Conservation (phyloP, 2,888 invertebrate species). For the Melanargia galathea region DNA sequence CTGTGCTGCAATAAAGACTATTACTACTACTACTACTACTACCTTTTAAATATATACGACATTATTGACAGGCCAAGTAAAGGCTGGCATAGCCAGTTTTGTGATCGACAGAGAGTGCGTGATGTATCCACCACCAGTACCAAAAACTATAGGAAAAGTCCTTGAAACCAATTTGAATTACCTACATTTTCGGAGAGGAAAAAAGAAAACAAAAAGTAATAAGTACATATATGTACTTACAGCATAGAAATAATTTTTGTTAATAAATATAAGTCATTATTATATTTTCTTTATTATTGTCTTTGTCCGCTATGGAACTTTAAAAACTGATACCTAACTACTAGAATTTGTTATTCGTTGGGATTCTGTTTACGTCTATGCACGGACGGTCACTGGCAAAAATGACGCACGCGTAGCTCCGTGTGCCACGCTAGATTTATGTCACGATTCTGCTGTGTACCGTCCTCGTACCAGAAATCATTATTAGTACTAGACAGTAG, state of each 20-base stretch:
- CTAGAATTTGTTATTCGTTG: slow-evolving; percentile 8
- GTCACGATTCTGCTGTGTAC: slow-evolving; percentile 5
- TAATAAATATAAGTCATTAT: too few species aligned
- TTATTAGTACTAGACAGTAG: neutral
- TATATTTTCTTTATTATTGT: too few species aligned
- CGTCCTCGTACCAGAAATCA: neutral
- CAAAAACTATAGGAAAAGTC: neutral
- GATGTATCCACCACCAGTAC: too few species aligned
- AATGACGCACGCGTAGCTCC: slow-evolving; percentile 16
- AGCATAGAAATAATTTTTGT: neutral
- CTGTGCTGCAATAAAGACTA: too few species aligned
- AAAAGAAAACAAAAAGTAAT: too few species aligned
- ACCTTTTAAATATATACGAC: too few species aligned
- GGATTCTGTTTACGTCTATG: slow-evolving; percentile 15
- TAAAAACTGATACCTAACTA: slow-evolving; percentile 11
- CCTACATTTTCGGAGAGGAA: too few species aligned
- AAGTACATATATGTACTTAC: too few species aligned
- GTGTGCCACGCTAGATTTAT: slow-evolving; percentile 8
- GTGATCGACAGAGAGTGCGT: too few species aligned
- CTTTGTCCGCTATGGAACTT: neutral
- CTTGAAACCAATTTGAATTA: neutral
- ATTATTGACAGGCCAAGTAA: too few species aligned
- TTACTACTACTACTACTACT: too few species aligned
- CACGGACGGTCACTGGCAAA: slow-evolving; percentile 8
- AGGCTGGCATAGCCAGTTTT: too few species aligned